These are phyloP conservation scores for Ennomos erosarius DNA, from an alignment of 2,888 invertebrate species.

Conservation along the genomic window DNA sequence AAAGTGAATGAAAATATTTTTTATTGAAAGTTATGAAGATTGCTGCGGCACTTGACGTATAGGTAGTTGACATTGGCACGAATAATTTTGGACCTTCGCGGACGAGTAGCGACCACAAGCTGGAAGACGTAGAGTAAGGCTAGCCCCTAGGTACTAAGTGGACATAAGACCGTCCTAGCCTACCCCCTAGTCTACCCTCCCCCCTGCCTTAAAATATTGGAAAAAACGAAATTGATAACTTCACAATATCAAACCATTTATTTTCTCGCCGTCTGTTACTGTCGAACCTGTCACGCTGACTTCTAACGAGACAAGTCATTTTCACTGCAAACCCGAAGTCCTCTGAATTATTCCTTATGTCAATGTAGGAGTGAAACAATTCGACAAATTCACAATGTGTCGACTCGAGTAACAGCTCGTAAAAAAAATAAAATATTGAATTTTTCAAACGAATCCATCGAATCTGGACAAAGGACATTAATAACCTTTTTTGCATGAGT, in stretches of 20 bases:
- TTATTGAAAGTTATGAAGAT: too few species aligned
- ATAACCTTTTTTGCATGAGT: constrained; percentile 38
- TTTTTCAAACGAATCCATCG: constrained; percentile 47
- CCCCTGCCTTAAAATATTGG: too few species aligned
- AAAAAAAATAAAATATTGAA: constrained; percentile 74
- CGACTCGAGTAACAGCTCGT: constrained; percentile 67
- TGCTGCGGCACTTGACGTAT: too few species aligned
- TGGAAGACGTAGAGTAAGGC: too few species aligned
- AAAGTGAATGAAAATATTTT: too few species aligned
- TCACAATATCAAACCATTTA: constrained; percentile 22
- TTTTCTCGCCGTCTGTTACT: constrained; percentile 36
- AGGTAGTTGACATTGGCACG: too few species aligned
- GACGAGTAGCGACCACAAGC: too few species aligned
- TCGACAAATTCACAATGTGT: constrained; percentile 68
- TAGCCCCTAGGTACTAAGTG: too few species aligned
- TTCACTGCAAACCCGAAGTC: constrained; percentile 65
- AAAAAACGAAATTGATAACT: too few species aligned
- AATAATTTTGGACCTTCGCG: too few species aligned
- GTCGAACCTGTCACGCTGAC: constrained; percentile 49
- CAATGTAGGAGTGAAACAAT: constrained; percentile 70
- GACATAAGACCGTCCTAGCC: too few species aligned
- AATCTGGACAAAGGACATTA: constrained; percentile 44
- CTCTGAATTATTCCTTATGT: constrained; percentile 80
- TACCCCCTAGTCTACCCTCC: too few species aligned
- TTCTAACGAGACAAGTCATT: constrained; percentile 67